Base-by-base conservation (phyloP, 2,113 vertebrate genomes). In the Tragelaphus strepsiceros region DNA sequence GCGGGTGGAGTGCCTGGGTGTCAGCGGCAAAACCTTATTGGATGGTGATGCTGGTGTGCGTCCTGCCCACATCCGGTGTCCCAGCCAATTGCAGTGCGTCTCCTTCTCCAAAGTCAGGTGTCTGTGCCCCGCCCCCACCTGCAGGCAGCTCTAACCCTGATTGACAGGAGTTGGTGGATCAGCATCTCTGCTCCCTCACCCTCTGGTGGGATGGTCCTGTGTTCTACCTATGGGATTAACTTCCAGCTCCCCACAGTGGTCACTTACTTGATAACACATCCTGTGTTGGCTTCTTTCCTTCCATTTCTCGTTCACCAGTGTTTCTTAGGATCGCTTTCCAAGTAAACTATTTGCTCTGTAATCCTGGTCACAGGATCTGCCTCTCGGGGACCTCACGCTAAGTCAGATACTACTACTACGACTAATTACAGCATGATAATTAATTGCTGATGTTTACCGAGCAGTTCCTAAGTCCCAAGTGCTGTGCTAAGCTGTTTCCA, bases 71-170 rank as follows among this genome's bases (percentile, higher is more conserved):
- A 43, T 51, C 43, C 67, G 21, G 32, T 32, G 39, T 53, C 24
- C 26, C 46, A 32, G n/a, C 11, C 19, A 4, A 43, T n/a, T 71
- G 56, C 24, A 43, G 53, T 24, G 54, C 3, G 2, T 30, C 89
- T 86, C 58, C 64, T 32, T 80, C 17, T n/a, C 39, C 30, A 84
- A 67, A 96, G 56, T 7, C n/a, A 35, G 43, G 9, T 1, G 2
- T 32, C 13, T 1, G 2, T 6, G 35, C 14, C 7, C 17, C 7
- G 0, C 5, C 16, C 24, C 3, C 1, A 3, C 2, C 67, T 3
- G 3, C 6, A 9, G 21, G 26, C 46, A 35, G 90, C 46, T 35
- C 9, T 58, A 56, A 43, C 6, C 43, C 62, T 19, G 93, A 28
- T 15, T 5, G 17, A 6, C 21, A 22, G 51, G 39, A 86, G 53